Conservation (phyloP, 1,140 invertebrate genomes). For the Acromyrmex charruanus region DNA sequence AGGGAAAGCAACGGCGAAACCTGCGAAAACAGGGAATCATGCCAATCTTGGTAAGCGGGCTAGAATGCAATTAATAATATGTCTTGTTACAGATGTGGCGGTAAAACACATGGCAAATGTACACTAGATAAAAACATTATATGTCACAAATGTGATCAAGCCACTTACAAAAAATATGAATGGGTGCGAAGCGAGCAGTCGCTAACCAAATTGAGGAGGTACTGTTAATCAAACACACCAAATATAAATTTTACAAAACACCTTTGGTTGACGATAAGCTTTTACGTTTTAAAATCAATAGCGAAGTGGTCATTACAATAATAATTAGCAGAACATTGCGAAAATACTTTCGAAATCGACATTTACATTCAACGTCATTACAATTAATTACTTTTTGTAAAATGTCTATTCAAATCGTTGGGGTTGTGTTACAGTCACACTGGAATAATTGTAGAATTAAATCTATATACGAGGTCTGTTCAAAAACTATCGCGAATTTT, state of each 20-base stretch:
- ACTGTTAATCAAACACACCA: not conserved
- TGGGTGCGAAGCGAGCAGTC: not conserved
- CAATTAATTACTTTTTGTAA: not conserved
- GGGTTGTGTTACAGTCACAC: too few relatives aligned
- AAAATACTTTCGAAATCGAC: too few relatives aligned
- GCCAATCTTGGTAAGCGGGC: too few relatives aligned
- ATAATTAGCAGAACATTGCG: too few relatives aligned
- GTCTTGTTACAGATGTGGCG: not conserved
- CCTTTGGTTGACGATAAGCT: too few relatives aligned
- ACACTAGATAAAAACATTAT: not conserved
- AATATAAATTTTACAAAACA: not conserved
- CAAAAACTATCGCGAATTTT: too few relatives aligned
- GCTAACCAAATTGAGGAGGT: not conserved
- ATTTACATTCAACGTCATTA: not conserved
- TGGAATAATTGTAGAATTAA: too few relatives aligned
- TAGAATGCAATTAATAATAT: not conserved
- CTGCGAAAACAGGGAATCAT: too few relatives aligned
- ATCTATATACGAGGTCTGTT: too few relatives aligned
- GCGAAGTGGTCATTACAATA: too few relatives aligned
- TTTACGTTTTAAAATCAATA: not conserved
- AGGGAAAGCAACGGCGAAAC: too few relatives aligned
- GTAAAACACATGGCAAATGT: not conserved
- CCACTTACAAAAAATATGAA: not conserved
- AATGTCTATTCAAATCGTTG: too few relatives aligned
- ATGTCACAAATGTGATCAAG: not conserved